Percentiles rank a stretch among this genome's conserved stretches.
phyloP scores from a whole-genome alignment of 2,888 invertebrate genomes.

The Eupithecia pulchellata region DNA sequence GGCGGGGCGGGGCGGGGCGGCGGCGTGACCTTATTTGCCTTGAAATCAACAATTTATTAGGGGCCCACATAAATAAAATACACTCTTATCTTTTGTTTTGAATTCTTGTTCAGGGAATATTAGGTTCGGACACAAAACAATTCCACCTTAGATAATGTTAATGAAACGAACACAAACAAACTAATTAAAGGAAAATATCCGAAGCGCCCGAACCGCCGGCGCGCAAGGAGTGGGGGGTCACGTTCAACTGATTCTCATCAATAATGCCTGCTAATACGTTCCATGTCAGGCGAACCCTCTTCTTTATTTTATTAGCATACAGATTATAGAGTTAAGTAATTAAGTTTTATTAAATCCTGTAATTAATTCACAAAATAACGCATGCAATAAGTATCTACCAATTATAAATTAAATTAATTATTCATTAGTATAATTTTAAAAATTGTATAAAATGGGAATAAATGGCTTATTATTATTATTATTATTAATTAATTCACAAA shows the following conservation, averaged over 20 bases:
- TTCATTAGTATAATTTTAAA: too few species aligned
- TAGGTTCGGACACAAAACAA: conserved; percentile 28
- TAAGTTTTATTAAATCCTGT: not conserved
- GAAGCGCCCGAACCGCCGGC: not conserved
- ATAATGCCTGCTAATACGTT: not conserved
- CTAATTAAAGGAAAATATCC: conserved; percentile 31
- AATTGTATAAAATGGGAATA: too few species aligned
- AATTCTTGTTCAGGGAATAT: conserved; percentile 24
- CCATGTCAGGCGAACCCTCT: not conserved
- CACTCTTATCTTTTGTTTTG: conserved; percentile 20
- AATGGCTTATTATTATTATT: too few species aligned
- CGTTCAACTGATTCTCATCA: not conserved
- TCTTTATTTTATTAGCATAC: not conserved
- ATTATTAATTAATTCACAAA: too few species aligned
- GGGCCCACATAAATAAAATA: conserved; percentile 10
- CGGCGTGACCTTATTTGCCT: not conserved
- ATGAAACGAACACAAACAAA: conserved; percentile 38
- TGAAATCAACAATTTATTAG: not conserved
- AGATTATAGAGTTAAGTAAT: not conserved
- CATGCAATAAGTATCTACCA: too few species aligned
- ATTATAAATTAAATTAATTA: too few species aligned
- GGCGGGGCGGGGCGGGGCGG: not conserved
- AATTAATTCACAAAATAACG: too few species aligned
- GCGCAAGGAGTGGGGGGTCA: too few species aligned
- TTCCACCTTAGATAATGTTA: conserved; percentile 29